Percentiles rank a stretch among this genome's conserved stretches.
These are phyloP conservation scores for Lasiurus cinereus DNA, from an alignment of 2,113 vertebrate genomes.

Conservation along the genomic window DNA sequence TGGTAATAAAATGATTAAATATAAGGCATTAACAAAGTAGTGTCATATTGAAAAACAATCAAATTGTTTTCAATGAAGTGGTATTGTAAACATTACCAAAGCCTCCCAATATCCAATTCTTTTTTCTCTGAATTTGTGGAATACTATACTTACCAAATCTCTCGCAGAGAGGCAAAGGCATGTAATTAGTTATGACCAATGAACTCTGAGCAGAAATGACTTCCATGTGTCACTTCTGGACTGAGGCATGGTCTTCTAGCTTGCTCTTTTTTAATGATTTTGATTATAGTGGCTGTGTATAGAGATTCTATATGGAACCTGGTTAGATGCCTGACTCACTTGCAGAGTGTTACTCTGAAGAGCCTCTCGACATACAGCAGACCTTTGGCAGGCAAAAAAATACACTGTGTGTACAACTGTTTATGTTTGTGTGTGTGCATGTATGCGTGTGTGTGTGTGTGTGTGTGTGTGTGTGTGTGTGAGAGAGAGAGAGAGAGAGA, in stretches of 20 bases:
- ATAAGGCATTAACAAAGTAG: not conserved
- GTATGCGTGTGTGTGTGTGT: not conserved
- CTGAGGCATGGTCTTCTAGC: not conserved
- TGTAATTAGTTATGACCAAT: not conserved
- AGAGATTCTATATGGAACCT: not conserved
- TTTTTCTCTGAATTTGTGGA: not conserved
- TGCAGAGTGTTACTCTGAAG: not conserved
- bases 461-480: not conserved
- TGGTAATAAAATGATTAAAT: not conserved
- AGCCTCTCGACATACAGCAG: not conserved
- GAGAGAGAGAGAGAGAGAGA: not conserved
- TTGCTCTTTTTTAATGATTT: not conserved
- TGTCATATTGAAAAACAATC: not conserved
- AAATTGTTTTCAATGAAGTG: not conserved
- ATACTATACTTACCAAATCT: not conserved
- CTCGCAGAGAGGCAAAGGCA: not conserved
- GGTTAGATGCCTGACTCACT: not conserved
- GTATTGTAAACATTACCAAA: not conserved
- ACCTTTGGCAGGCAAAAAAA: not conserved
- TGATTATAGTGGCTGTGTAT: not conserved
- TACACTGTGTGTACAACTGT: not conserved
- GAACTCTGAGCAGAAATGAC: not conserved
- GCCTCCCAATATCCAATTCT: not conserved
- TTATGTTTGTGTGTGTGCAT: too few species aligned
- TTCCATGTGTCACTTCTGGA: not conserved